Evolutionary conservation across 2,888 invertebrate species (phyloP).

Genomic region (Acanthococcus lagerstroemiae): DNA sequence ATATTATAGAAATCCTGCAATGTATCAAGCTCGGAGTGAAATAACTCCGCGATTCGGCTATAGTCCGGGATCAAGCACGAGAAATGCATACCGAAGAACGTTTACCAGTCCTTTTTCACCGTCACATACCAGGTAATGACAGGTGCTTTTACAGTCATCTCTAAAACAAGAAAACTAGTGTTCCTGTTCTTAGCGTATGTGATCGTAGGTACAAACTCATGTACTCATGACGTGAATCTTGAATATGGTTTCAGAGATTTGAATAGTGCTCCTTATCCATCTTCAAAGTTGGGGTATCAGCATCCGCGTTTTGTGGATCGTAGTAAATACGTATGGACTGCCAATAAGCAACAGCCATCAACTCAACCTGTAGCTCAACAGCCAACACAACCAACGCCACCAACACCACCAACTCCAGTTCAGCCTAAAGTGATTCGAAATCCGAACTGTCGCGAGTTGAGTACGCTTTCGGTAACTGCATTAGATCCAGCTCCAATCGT

Average conservation of each 20-base stretch:
- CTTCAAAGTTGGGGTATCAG: no score
- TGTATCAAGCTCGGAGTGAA: constrained; percentile 9
- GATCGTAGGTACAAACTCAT: no score
- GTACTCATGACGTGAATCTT: not conserved
- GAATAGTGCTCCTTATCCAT: no score
- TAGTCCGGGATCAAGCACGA: not conserved
- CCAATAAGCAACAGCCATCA: constrained; percentile 15
- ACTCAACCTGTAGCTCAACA: not conserved
- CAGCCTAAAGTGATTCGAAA: not conserved
- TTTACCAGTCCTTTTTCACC: constrained; percentile 13
- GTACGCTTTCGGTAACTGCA: not conserved
- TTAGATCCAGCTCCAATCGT: not conserved
- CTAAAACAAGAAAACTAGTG: no score
- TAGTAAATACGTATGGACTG: constrained; percentile 26
- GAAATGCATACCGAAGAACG: constrained; percentile 18
- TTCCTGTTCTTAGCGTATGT: no score
- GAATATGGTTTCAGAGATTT: not conserved
- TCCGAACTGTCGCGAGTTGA: constrained; percentile 1
- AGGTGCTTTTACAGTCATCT: no score
- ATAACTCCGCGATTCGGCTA: constrained; percentile 2
- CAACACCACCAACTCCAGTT: not conserved
- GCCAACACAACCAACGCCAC: not conserved
- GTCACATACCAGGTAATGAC: constrained; percentile 1
- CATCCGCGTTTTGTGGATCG: constrained; percentile 14
- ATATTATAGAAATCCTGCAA: constrained; percentile 19